Percentiles rank a stretch among this genome's conserved stretches.
These are phyloP conservation scores for Tupiocoris notatus DNA, from an alignment of 2,888 invertebrate genomes.

Conservation along the genomic window DNA sequence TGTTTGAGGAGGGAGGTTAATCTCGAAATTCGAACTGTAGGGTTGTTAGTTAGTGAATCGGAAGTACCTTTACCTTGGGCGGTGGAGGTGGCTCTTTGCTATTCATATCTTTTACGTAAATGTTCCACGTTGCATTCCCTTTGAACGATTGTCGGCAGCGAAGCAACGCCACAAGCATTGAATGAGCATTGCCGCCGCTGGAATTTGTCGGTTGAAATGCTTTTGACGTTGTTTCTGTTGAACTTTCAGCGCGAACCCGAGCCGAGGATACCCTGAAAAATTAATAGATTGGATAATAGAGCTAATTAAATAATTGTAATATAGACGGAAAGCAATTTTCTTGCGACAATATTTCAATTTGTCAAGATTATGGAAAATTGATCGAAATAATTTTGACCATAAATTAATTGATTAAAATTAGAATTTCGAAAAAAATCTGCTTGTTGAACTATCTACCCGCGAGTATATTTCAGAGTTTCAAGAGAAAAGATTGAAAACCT, in stretches of 20 bases:
- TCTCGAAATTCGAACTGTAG: neutral
- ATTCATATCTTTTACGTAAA: constrained; percentile 65
- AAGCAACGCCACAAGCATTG: constrained; percentile 66
- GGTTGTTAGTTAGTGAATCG: constrained; percentile 22
- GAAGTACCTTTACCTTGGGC: constrained; percentile 41
- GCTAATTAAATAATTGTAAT: too few species aligned
- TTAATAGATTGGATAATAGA: too few species aligned
- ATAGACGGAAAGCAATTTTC: too few species aligned
- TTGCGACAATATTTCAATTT: too few species aligned
- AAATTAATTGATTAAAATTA: too few species aligned
- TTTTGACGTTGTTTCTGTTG: constrained; percentile 85
- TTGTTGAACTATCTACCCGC: too few species aligned
- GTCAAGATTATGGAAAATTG: too few species aligned
- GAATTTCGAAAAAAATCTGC: too few species aligned
- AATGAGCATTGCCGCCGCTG: constrained; percentile 73
- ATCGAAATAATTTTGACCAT: too few species aligned
- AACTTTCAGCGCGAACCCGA: constrained; percentile 84
- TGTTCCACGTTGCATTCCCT: constrained; percentile 73
- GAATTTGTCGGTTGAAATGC: constrained; percentile 76
- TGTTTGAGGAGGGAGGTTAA: neutral
- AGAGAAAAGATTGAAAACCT: too few species aligned
- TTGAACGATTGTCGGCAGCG: constrained; percentile 72
- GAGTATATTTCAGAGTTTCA: too few species aligned
- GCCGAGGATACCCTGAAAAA: constrained; percentile 71
- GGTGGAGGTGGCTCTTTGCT: constrained; percentile 56